These are phyloP conservation scores for Florisuga fusca DNA, from an alignment of 2,797 vertebrate species.

Conservation along the genomic window DNA sequence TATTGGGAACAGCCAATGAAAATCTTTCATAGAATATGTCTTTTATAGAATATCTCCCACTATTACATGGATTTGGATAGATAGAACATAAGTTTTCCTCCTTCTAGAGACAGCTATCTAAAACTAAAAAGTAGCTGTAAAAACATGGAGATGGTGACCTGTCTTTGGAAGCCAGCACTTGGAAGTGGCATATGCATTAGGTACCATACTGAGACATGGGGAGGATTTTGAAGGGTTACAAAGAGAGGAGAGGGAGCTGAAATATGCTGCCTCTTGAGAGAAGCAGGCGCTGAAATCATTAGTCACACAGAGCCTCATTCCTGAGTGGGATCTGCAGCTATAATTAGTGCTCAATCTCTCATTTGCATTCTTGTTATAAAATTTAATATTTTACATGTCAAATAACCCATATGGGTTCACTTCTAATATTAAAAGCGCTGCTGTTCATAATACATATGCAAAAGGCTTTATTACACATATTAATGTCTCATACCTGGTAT, in stretches of 20 bases:
- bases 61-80: not conserved
- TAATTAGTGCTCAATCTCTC: slow-evolving; percentile 61
- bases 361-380: slow-evolving; percentile 68
- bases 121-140: not conserved
- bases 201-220: not conserved
- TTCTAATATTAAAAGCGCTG: slow-evolving; percentile 59
- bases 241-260: not conserved
- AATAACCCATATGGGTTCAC: slow-evolving; percentile 61
- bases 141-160: not conserved
- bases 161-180: not conserved
- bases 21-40: not conserved
- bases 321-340: slow-evolving; percentile 64
- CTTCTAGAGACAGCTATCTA: not conserved
- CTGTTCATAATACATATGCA: slow-evolving; percentile 54
- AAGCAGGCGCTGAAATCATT: slow-evolving; percentile 45
- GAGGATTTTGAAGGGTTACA: slow-evolving; percentile 14
- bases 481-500: slow-evolving; percentile 39
- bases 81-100: not conserved
- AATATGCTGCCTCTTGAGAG: slow-evolving; percentile 26
- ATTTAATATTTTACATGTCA: slow-evolving; percentile 72
- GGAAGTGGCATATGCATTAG: not conserved
- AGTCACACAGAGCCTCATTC: slow-evolving; percentile 49
- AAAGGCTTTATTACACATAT: slow-evolving; percentile 54
- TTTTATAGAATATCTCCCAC: not conserved
- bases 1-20: not conserved